Conservation (phyloP, 1,140 invertebrate genomes). For the Pseudachorutes palmiensis region DNA sequence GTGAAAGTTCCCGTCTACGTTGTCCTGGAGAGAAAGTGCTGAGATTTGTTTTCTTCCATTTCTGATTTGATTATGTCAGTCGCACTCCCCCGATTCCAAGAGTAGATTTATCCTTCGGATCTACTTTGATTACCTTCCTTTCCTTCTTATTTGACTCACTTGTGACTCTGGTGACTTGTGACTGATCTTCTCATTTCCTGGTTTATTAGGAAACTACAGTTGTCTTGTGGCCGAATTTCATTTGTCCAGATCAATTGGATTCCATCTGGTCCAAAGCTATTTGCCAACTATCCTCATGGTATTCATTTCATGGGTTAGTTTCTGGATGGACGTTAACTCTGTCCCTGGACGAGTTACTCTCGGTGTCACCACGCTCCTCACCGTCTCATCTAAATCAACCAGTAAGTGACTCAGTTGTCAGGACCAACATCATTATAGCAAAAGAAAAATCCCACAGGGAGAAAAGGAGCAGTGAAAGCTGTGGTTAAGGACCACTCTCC, state of each 20-base stretch:
- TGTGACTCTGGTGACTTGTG: no score
- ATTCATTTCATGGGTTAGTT: slow-evolving; percentile 5
- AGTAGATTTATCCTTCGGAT: no score
- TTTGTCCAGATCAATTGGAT: slow-evolving; percentile 51
- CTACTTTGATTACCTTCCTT: no score
- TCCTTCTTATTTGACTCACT: no score
- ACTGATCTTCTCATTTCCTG: neutral
- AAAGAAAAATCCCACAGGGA: no score
- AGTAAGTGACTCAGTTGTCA: slow-evolving; percentile 40
- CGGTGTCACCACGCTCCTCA: slow-evolving; percentile 53
- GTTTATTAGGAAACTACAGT: slow-evolving; percentile 51
- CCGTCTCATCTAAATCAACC: slow-evolving; percentile 50
- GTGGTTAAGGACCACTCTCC: no score
- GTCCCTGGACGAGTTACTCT: slow-evolving; percentile 56
- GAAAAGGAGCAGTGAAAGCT: no score
- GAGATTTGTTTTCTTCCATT: no score
- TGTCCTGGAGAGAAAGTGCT: neutral
- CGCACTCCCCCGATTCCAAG: no score
- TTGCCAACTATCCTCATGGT: slow-evolving; percentile 49
- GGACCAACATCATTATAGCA: no score
- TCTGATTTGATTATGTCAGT: no score
- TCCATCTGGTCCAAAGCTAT: slow-evolving; percentile 52
- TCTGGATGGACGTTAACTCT: slow-evolving; percentile 41
- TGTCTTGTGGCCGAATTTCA: slow-evolving; percentile 51
- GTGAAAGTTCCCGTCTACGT: neutral